Evolutionary conservation across 2,113 vertebrate species (phyloP), one percentile per base, ranked within the genome.

Genomic region (Phoxinus phoxinus): DNA sequence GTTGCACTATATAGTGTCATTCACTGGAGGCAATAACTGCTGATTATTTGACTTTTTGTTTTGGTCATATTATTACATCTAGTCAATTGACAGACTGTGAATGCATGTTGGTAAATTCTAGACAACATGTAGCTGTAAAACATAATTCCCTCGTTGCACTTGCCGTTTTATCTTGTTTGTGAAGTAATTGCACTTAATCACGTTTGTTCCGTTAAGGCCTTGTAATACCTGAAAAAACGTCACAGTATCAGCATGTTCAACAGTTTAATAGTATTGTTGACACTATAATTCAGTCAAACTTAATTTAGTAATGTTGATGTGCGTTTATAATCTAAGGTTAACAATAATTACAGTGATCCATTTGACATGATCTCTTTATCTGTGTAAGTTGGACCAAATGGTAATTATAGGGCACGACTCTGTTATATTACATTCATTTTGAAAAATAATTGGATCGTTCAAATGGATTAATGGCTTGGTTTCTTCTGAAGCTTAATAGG

Each of bases 11-110:
- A n/a, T 83, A 59, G 65, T 86, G 21, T 83, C 35, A 48, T 84
- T 74, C 80, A 78, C 65, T 80, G 44, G 13, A 81, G 3, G 81
- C 89, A 90, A 86, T 88, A 86, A 89, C 79, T 48, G 84, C 83
- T 85, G 41, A 58, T 72, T 80, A 85, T 75, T 65, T 77, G 3
- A 86, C 67, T 81, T 83, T 86, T 69, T 46, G 51, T 51, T 51
- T 51, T 51, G 41, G 41, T 23, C 10, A 51, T 63, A 44, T 30
- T 77, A 77, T 81, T 21, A 3, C 2, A 58, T 3, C 19, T 67
- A 78, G 37, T 35, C 8, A 56, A 8, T 80, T 46, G 12, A 71
- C 21, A 83, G 6, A 56, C 77, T 76, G 35, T 85, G 56, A 59
- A 21, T 61, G 25, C 48, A 48, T 69, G 19, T 48, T 32, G 37